Conservation (phyloP, 1,140 invertebrate genomes). For the Atta colombica region DNA sequence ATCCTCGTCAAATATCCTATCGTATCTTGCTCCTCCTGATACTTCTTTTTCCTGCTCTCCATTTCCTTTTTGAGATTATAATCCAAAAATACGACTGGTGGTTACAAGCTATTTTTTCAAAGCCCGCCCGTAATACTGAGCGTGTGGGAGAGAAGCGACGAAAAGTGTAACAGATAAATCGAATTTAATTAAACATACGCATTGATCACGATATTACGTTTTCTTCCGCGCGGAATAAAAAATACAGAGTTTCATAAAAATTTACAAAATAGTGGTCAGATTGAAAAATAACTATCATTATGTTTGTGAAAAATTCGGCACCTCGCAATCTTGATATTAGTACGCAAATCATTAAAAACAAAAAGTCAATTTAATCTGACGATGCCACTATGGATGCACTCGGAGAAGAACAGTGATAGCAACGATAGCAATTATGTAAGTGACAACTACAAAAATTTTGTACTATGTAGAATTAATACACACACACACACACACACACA, state of each 20-base stretch:
- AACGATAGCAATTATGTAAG: too few relatives aligned
- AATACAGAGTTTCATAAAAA: background rate
- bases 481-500: too few relatives aligned
- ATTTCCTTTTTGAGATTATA: conserved; percentile 84
- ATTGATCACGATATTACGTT: conserved; percentile 5
- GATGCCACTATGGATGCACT: background rate
- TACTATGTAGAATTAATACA: too few relatives aligned
- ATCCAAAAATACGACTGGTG: conserved; percentile 86
- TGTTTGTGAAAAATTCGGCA: conserved; percentile 8
- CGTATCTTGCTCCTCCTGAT: conserved; percentile 59
- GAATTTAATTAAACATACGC: conserved; percentile 1
- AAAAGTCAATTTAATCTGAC: conserved; percentile 1
- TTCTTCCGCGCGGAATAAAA: conserved; percentile 18
- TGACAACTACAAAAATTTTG: too few relatives aligned
- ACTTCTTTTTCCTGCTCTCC: conserved; percentile 31
- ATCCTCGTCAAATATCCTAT: conserved; percentile 27
- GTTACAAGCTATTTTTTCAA: conserved; percentile 85
- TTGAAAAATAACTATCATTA: conserved; percentile 4
- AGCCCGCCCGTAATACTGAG: conserved; percentile 28
- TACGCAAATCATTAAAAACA: background rate
- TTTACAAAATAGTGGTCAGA: background rate
- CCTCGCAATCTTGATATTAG: conserved; percentile 25
- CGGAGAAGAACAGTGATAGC: too few relatives aligned
- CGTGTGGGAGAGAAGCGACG: conserved; percentile 23
- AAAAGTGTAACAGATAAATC: conserved; percentile 23